Conservation (phyloP, 2,113 vertebrate genomes). For the Synchiropus splendidus region DNA sequence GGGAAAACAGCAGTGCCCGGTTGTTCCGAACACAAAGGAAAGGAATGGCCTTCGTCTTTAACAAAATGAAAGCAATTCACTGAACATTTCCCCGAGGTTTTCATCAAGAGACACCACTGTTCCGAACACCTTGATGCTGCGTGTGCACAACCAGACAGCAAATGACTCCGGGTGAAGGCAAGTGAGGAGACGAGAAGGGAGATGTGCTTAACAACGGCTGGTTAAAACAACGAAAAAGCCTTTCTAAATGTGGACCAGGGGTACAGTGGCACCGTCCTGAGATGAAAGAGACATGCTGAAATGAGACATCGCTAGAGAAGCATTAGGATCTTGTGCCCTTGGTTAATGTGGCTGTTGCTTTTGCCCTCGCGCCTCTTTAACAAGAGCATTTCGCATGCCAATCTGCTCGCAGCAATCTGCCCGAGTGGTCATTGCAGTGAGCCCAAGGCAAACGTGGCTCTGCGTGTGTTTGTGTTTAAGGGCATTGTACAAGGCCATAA, state of each 20-base stretch:
- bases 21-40: constrained; percentile 30
- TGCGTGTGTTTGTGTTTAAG: constrained; percentile 6
- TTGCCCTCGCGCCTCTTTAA: constrained; percentile 21
- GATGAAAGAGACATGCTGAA: constrained; percentile 17
- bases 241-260: constrained; percentile 27
- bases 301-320: constrained; percentile 24
- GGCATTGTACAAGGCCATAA: constrained; percentile 20
- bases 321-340: constrained; percentile 13
- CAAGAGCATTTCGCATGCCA: constrained; percentile 28
- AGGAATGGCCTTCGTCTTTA: constrained; percentile 38
- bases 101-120: constrained; percentile 31
- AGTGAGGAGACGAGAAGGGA: neutral
- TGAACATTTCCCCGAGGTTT: constrained; percentile 34
- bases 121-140: constrained; percentile 33
- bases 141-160: constrained; percentile 23
- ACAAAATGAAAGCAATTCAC: constrained; percentile 44
- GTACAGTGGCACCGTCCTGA: constrained; percentile 11
- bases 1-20: constrained; percentile 43
- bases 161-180: constrained; percentile 5
- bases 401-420: constrained; percentile 27
- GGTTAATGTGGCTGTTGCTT: constrained; percentile 18
- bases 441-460: neutral
- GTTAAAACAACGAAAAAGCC: constrained; percentile 28
- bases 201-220: constrained; percentile 10
- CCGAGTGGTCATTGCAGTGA: constrained; percentile 7